Percentiles rank a stretch among this genome's conserved stretches.
Evolutionary conservation across 2,888 invertebrate genomes (phyloP).

Genomic region (Timema podura): DNA sequence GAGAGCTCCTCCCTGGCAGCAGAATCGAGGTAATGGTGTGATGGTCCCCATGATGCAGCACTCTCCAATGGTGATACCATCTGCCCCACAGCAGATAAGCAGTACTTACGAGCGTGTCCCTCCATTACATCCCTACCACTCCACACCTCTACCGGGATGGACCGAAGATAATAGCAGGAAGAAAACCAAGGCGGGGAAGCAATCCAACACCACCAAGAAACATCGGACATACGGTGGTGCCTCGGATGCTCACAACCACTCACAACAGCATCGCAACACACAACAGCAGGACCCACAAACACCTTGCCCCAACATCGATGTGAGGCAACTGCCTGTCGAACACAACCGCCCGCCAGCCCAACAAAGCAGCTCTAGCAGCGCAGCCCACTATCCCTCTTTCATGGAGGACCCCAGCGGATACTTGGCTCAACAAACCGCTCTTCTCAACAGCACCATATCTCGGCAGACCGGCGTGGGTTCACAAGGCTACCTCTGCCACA

Average conservation of each 20-base stretch:
- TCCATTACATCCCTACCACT: conserved; percentile 66
- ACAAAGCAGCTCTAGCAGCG: conserved; percentile 35
- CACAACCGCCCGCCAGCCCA: conserved; percentile 42
- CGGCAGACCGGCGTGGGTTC: conserved; percentile 49
- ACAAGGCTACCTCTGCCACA: conserved; percentile 28
- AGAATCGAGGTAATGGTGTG: conserved; percentile 22
- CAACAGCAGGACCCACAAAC: conserved; percentile 35
- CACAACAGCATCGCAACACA: conserved; percentile 29
- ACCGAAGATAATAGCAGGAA: conserved; percentile 55
- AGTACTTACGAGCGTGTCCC: conserved; percentile 63
- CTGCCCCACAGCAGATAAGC: conserved; percentile 41
- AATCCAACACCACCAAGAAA: conserved; percentile 48
- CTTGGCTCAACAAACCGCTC: conserved; percentile 83
- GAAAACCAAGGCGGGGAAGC: conserved; percentile 51
- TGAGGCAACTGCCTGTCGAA: conserved; percentile 52
- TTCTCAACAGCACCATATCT: conserved; percentile 78
- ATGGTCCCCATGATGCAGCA: conserved; percentile 28
- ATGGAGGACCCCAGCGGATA: conserved; percentile 90
- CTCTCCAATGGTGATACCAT: conserved; percentile 32
- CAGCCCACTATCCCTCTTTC: conserved; percentile 60
- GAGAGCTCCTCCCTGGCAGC: conserved; percentile 30
- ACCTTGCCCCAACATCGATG: conserved; percentile 58
- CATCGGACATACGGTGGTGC: conserved; percentile 42
- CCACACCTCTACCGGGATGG: conserved; percentile 51
- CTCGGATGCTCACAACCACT: conserved; percentile 45